Evolutionary conservation across 2,113 vertebrate genomes (phyloP).

Genomic region (Suncus etruscus): DNA sequence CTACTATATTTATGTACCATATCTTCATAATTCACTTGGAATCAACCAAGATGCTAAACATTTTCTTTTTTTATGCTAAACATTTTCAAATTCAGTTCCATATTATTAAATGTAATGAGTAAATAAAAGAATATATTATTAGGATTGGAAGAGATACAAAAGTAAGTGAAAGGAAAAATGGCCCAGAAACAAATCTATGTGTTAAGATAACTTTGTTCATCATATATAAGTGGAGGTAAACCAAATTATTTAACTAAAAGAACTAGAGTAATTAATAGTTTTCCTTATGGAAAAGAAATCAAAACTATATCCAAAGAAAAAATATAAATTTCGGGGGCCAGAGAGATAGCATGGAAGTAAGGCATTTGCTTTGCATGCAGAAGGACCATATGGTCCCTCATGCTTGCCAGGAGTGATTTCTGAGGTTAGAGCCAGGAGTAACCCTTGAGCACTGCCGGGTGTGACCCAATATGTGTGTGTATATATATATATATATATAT

Average conservation of each 20-base stretch:
- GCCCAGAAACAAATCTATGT: not conserved
- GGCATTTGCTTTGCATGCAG: too few species aligned
- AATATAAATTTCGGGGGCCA: too few species aligned
- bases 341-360: too few species aligned
- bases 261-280: not conserved
- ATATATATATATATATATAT: too few species aligned
- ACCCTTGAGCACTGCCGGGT: too few species aligned
- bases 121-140: not conserved
- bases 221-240: not conserved
- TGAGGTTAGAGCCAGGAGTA: too few species aligned
- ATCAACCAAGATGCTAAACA: too few species aligned
- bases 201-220: not conserved
- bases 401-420: too few species aligned
- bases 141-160: not conserved
- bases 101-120: constrained; percentile 42
- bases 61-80: not conserved
- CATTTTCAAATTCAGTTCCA: constrained; percentile 22
- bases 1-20: too few species aligned
- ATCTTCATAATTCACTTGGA: too few species aligned
- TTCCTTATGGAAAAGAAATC: not conserved
- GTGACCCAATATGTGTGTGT: too few species aligned
- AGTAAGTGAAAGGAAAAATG: not conserved
- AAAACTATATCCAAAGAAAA: not conserved
- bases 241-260: constrained; percentile 5
- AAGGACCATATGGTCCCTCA: too few species aligned